Evolutionary conservation across 2,888 invertebrate species (phyloP).

Genomic region (Perdita meconis): DNA sequence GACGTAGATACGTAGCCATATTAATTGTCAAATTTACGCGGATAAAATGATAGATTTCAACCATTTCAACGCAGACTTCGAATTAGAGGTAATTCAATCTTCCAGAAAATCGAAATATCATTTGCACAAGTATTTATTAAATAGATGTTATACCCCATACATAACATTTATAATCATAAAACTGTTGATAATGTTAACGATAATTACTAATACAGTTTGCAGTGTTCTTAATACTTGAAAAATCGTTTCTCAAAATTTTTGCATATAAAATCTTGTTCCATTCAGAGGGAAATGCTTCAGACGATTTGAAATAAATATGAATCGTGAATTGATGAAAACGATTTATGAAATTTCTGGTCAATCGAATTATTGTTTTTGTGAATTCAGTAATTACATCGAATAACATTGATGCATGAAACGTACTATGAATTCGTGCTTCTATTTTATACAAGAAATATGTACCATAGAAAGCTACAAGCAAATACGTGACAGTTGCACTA

Average conservation of each 20-base stretch:
- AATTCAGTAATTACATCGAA: constrained; percentile 10
- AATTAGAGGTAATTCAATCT: background rate
- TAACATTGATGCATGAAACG: constrained; percentile 21
- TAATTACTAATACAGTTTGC: constrained; percentile 44
- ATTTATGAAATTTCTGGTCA: background rate
- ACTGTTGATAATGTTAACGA: constrained; percentile 60
- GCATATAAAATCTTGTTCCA: constrained; percentile 17
- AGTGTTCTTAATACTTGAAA: constrained; percentile 53
- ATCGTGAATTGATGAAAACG: background rate
- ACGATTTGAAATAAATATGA: constrained; percentile 20
- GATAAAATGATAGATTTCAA: constrained; percentile 8
- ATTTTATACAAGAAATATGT: constrained; percentile 19
- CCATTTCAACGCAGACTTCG: background rate
- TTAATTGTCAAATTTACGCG: constrained; percentile 6
- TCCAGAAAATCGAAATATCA: constrained; percentile 11
- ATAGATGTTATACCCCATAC: constrained; percentile 60
- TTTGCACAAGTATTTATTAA: constrained; percentile 71
- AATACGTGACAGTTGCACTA: constrained; percentile 12
- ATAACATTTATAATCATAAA: constrained; percentile 59
- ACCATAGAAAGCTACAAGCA: constrained; percentile 36
- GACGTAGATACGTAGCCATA: background rate
- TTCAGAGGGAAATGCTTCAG: constrained; percentile 35
- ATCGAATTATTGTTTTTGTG: background rate
- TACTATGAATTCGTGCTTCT: constrained; percentile 19
- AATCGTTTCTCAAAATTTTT: too few relatives aligned